These are phyloP conservation scores for Caenorhabditis angaria DNA, from an alignment of 2,888 invertebrate genomes.

Conservation along the genomic window DNA sequence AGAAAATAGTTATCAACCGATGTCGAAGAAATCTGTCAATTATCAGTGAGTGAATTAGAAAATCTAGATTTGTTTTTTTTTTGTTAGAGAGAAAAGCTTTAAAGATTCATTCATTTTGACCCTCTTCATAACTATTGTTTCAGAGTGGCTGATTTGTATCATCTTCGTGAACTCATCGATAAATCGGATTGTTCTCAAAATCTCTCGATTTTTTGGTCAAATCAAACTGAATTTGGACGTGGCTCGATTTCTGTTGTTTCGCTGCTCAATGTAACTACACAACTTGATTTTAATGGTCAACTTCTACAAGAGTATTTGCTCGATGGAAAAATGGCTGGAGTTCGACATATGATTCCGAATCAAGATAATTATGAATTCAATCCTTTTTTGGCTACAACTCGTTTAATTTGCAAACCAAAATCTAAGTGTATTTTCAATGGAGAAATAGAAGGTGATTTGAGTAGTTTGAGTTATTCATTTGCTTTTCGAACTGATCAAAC, in stretches of 20 bases:
- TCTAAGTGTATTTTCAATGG: slow-evolving; percentile 37
- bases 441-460: slow-evolving; percentile 34
- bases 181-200: slow-evolving; percentile 45
- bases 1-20: slow-evolving; percentile 32
- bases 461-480: slow-evolving; percentile 44
- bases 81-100: slow-evolving; percentile 10
- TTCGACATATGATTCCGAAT: slow-evolving; percentile 48
- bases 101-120: neutral
- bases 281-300: slow-evolving; percentile 31
- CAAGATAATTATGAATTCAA: slow-evolving; percentile 37
- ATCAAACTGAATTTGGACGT: slow-evolving; percentile 21
- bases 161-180: slow-evolving; percentile 44
- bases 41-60: slow-evolving; percentile 42
- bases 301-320: slow-evolving; percentile 37
- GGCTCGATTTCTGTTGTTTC: slow-evolving; percentile 41
- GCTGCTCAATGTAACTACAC: slow-evolving; percentile 36
- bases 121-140: slow-evolving; percentile 10
- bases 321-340: slow-evolving; percentile 34
- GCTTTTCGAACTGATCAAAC: slow-evolving; percentile 47
- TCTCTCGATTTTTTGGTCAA: slow-evolving; percentile 43
- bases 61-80: neutral
- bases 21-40: slow-evolving; percentile 44
- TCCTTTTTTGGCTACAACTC: slow-evolving; percentile 30
- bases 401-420: slow-evolving; percentile 34
- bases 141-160: slow-evolving; percentile 46